Evolutionary conservation across 2,797 vertebrate genomes (phyloP).

Genomic region (Harpagifer antarcticus): DNA sequence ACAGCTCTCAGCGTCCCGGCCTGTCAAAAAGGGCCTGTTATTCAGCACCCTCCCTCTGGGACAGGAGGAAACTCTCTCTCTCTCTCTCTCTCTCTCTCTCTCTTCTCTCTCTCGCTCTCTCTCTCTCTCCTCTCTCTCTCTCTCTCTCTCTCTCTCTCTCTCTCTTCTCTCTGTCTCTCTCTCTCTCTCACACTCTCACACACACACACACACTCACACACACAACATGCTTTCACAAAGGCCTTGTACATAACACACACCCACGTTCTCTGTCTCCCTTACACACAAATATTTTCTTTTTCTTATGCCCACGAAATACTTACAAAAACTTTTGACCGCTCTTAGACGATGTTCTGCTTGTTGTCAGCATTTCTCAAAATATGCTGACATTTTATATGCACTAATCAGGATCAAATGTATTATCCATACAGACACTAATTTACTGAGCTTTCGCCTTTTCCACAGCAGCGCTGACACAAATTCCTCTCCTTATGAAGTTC

Average conservation of each 20-base stretch:
- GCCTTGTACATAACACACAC: slow-evolving; percentile 65
- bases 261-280: slow-evolving; percentile 43
- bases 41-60: slow-evolving; percentile 87
- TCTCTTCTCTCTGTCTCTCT: too few relatives aligned
- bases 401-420: slow-evolving; percentile 90
- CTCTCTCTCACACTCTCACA: not conserved
- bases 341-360: slow-evolving; percentile 84
- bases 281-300: slow-evolving; percentile 66
- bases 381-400: slow-evolving; percentile 83
- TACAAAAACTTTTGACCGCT: slow-evolving; percentile 87
- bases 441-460: slow-evolving; percentile 77
- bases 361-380: slow-evolving; percentile 87
- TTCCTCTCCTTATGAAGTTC: slow-evolving; percentile 74
- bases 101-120: too few relatives aligned
- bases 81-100: too few relatives aligned
- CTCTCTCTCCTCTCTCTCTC: too few relatives aligned
- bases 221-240: slow-evolving; percentile 68
- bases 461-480: slow-evolving; percentile 80
- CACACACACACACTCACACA: slow-evolving; percentile 30
- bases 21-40: slow-evolving; percentile 93
- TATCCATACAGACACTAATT: slow-evolving; percentile 85
- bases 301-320: slow-evolving; percentile 61
- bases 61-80: slow-evolving; percentile 63
- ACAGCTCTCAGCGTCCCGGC: slow-evolving; percentile 93
- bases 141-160: too few relatives aligned